A percentile compares a stretch with the other conserved stretches of the same genome.
These are phyloP conservation scores for Syndactyla subalaris DNA, from an alignment of 2,797 vertebrate species.

Conservation along the genomic window DNA sequence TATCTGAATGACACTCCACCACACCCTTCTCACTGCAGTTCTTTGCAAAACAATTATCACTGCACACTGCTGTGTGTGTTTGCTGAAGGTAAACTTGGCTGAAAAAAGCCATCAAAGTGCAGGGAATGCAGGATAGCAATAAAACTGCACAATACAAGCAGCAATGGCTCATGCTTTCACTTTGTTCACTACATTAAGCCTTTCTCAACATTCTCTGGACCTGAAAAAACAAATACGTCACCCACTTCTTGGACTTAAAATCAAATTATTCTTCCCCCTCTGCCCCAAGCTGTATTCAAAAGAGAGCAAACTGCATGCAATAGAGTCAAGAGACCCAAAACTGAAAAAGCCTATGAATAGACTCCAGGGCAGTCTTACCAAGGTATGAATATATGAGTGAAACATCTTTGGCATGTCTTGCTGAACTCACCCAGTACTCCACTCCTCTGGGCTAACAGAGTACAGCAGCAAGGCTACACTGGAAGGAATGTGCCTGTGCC, in stretches of 20 bases:
- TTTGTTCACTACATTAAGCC: neutral
- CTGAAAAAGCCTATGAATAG: neutral
- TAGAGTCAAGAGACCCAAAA: neutral
- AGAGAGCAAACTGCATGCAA: accelerated
- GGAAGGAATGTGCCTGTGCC: neutral
- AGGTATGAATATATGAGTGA: neutral
- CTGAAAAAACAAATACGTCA: neutral
- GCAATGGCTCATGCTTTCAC: neutral
- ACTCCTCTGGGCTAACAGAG: neutral
- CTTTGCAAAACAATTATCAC: neutral
- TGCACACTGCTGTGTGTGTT: neutral
- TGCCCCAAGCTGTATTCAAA: neutral
- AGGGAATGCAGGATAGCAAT: neutral
- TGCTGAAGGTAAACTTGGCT: neutral
- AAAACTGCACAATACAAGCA: neutral
- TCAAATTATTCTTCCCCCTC: neutral
- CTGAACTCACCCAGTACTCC: neutral
- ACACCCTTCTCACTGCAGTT: neutral
- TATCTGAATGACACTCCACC: neutral
- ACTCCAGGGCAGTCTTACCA: neutral
- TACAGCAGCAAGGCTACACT: neutral
- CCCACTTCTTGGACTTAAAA: neutral
- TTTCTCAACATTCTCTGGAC: neutral
- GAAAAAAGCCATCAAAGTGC: neutral
- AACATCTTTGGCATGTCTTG: neutral